These are phyloP conservation scores for Xestobium rufovillosum DNA, from an alignment of 2,888 invertebrate genomes.

Conservation along the genomic window DNA sequence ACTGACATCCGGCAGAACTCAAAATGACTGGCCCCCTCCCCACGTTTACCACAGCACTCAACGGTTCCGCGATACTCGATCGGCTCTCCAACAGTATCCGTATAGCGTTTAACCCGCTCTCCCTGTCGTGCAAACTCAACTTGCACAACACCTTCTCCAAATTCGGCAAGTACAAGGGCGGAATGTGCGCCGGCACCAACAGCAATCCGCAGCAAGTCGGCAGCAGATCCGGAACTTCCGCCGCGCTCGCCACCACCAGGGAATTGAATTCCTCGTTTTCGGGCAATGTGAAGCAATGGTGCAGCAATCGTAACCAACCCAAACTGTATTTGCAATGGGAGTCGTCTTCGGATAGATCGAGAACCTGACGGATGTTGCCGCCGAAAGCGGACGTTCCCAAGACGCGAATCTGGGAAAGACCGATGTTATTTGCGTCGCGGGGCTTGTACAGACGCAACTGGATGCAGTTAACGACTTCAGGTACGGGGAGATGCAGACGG, in stretches of 20 bases:
- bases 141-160: constrained; percentile 63
- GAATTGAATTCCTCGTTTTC: constrained; percentile 21
- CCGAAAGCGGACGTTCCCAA: constrained; percentile 80
- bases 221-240: constrained; percentile 58
- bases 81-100: constrained; percentile 53
- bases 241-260: constrained; percentile 55
- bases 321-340: constrained; percentile 49
- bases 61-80: constrained; percentile 37
- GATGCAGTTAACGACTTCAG: constrained; percentile 79
- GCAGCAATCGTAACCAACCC: constrained; percentile 77
- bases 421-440: constrained; percentile 82
- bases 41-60: constrained; percentile 32
- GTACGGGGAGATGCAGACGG: constrained; percentile 70
- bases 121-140: constrained; percentile 57
- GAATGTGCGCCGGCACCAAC: constrained; percentile 57
- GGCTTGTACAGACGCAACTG: constrained; percentile 71
- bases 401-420: constrained; percentile 77
- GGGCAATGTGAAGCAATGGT: constrained; percentile 63
- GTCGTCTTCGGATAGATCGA: constrained; percentile 48
- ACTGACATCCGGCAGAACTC: constrained; percentile 45
- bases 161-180: constrained; percentile 54
- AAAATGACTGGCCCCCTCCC: constrained; percentile 36
- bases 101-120: constrained; percentile 52
- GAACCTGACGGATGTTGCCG: constrained; percentile 38
- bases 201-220: constrained; percentile 65